Evolutionary conservation across 2,888 invertebrate species (phyloP).

Genomic region (Brachyptera putata): DNA sequence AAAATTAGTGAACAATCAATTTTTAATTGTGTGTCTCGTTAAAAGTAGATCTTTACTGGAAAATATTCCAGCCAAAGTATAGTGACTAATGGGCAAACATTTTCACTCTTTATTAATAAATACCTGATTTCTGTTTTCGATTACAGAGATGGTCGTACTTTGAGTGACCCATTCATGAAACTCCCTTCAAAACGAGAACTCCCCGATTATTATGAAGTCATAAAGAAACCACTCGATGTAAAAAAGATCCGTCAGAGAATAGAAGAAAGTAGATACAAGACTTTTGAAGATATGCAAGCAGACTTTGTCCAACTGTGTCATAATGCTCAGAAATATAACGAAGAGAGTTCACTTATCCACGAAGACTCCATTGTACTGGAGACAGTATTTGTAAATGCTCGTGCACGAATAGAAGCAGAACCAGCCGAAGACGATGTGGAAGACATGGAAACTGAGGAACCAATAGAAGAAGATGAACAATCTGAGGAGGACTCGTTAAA

Average conservation of each 20-base stretch:
- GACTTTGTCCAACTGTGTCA: slow-evolving; percentile 55
- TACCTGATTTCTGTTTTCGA: no score
- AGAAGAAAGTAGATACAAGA: slow-evolving; percentile 38
- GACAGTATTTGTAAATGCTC: slow-evolving; percentile 38
- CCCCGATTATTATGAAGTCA: slow-evolving; percentile 56
- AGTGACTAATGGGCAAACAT: no score
- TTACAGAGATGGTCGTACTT: slow-evolving; percentile 48
- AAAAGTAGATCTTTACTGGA: no score
- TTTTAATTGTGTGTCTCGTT: no score
- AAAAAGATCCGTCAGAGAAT: slow-evolving; percentile 49
- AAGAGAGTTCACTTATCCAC: slow-evolving; percentile 54
- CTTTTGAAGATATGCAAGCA: slow-evolving; percentile 37
- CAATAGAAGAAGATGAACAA: slow-evolving; percentile 20
- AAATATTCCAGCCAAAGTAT: no score
- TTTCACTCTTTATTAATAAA: no score
- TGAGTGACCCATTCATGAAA: slow-evolving; percentile 52
- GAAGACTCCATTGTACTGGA: slow-evolving; percentile 57
- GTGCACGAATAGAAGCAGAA: slow-evolving; percentile 32
- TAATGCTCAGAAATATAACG: slow-evolving; percentile 57
- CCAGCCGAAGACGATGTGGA: slow-evolving; percentile 2
- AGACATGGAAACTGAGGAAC: background rate
- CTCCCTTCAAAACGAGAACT: slow-evolving; percentile 51
- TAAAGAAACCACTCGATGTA: slow-evolving; percentile 53
- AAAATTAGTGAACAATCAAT: no score
- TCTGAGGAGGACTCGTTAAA: slow-evolving; percentile 28